Evolutionary conservation across 1,140 invertebrate species (phyloP), one percentile per base, ranked within the genome.

Genomic region (Neodiprion fabricii): DNA sequence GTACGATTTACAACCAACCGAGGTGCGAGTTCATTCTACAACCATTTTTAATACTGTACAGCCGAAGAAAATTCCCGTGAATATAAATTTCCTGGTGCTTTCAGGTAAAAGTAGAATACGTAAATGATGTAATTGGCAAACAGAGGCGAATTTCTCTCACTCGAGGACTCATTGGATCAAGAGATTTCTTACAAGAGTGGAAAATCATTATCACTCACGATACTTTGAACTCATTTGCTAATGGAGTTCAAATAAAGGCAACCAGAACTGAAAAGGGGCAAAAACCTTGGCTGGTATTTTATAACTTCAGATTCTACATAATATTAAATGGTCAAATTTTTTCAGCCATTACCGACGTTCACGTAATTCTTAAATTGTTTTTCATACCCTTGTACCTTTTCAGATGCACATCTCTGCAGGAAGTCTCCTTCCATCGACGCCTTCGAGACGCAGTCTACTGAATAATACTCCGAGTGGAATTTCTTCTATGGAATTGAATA

Each of bases 51-150:
- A 40, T 40, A 40, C 28, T 40, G 5, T 40, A 40, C 28, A 40
- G 28, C 28, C 28, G 28, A 5, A 40, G 28, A 2, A 40, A 40
- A 5, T 40, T 40, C 28, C 5, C 28, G 28, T 40, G 28, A 40
- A 40, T 40, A 40, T 40, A 2, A 3, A 40, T 40, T 40, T 40
- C 28, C 3, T 61, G 53, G n/a, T 61, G 5, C 66, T 80, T 70
- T 49, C 67, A 88, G 86, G 82, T 87, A n/a, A 87, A 79, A 82
- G 78, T 88, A 47, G 87, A 87, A 74, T 86, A 86, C n/a, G 47
- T 73, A 1, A 84, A 82, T 40, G 28, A 40, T 5, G 28, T 40
- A 78, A 79, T 23, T 70, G 81, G 79, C 12, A 85, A 82, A 48
- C 68, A 83, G 72, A 77, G 87, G 69, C 77, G 85, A 74, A 69